Percentiles rank a stretch among this genome's conserved stretches.
These are phyloP conservation scores for Aratinga solstitialis DNA, from an alignment of 2,797 vertebrate genomes.

Conservation along the genomic window DNA sequence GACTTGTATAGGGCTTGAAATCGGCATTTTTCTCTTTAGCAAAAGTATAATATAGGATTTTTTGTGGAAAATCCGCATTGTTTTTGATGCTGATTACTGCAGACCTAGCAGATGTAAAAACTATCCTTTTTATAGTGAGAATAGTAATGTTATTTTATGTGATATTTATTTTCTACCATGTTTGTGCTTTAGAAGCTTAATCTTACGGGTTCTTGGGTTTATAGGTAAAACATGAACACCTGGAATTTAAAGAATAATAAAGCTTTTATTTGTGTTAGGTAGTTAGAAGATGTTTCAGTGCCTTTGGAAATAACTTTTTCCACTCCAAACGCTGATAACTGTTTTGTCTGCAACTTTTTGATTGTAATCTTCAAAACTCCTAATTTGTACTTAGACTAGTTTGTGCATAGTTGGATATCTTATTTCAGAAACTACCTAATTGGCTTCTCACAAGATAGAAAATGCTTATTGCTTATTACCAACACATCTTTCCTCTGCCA, in stretches of 20 bases:
- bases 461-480: background rate
- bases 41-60: background rate
- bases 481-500: background rate
- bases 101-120: background rate
- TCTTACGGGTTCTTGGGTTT: background rate
- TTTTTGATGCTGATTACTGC: background rate
- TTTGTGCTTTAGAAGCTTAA: background rate
- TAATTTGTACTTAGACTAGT: background rate
- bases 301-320: background rate
- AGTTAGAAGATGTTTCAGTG: background rate
- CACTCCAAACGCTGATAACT: background rate
- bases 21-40: background rate
- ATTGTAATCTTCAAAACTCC: background rate
- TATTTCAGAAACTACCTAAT: background rate
- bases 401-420: background rate
- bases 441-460: background rate
- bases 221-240: background rate
- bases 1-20: background rate
- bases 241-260: background rate
- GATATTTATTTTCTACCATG: background rate
- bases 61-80: background rate
- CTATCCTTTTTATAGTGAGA: background rate
- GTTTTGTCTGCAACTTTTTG: background rate
- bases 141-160: background rate
- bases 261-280: background rate